Percentiles rank a stretch among this genome's conserved stretches.
phyloP scores from a whole-genome alignment of 2,113 vertebrate species.

The Nothobranchius furzeri region DNA sequence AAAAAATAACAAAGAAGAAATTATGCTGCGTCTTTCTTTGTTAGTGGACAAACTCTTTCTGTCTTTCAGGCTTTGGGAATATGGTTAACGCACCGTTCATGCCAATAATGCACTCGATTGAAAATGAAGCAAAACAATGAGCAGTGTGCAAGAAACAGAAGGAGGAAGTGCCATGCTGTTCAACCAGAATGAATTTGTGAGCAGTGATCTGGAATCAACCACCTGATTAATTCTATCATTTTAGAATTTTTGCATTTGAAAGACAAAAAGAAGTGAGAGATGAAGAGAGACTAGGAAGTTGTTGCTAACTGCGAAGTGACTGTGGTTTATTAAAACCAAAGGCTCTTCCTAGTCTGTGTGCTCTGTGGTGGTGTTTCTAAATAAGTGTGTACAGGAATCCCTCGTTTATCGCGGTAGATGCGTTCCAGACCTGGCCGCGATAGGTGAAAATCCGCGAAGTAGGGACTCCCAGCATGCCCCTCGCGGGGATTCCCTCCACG shows the following conservation, averaged over 20 bases:
- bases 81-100: conserved; percentile 28
- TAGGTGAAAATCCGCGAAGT: too few relatives aligned
- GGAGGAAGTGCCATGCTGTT: conserved; percentile 21
- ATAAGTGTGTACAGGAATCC: too few relatives aligned
- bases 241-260: conserved; percentile 24
- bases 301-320: background rate
- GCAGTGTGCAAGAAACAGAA: background rate
- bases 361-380: background rate
- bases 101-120: conserved; percentile 27
- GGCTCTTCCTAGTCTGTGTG: background rate
- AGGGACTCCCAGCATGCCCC: too few relatives aligned
- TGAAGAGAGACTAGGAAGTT: background rate
- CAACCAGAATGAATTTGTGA: conserved; percentile 23
- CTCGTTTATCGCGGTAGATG: too few relatives aligned
- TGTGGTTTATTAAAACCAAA: conserved; percentile 5
- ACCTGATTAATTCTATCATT: conserved; percentile 47
- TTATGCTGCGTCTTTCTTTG: conserved; percentile 26
- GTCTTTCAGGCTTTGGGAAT: conserved; percentile 28
- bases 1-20: conserved; percentile 13
- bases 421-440: too few relatives aligned
- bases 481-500: too few relatives aligned
- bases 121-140: conserved; percentile 28
- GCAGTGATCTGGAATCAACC: conserved; percentile 45
- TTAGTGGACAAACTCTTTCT: conserved; percentile 35
- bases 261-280: background rate